These are phyloP conservation scores for Andrena cerasifolii DNA, from an alignment of 1,140 invertebrate species.

Conservation along the genomic window DNA sequence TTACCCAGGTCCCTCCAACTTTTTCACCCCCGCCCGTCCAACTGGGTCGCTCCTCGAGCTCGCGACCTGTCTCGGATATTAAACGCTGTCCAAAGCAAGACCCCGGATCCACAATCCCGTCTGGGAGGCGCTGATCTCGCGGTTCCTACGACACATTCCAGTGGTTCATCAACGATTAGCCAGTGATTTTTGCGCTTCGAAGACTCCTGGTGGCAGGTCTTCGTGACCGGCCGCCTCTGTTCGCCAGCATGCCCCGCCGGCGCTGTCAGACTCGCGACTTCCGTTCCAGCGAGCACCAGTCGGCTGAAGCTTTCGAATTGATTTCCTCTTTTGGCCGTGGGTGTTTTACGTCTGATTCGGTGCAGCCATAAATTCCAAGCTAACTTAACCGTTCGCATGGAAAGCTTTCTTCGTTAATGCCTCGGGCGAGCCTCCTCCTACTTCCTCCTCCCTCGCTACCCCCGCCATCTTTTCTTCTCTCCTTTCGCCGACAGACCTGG, in stretches of 20 bases:
- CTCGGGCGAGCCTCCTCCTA: constrained; percentile 32
- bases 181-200: not conserved
- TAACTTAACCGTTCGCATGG: constrained; percentile 61
- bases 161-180: not conserved
- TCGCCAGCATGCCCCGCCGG: constrained; percentile 10
- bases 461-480: not conserved
- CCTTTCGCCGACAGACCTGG: not conserved
- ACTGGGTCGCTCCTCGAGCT: not conserved
- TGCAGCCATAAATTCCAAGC: constrained; percentile 57
- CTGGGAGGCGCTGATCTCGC: not conserved
- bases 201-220: too few relatives aligned
- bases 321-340: constrained; percentile 62
- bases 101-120: not conserved
- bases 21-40: not conserved
- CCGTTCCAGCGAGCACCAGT: constrained; percentile 49
- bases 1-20: constrained; percentile 29
- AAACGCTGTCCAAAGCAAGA: not conserved
- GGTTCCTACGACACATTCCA: not conserved
- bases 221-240: constrained; percentile 6
- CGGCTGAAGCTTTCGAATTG: constrained; percentile 53
- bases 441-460: not conserved
- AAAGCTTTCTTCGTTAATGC: constrained; percentile 69
- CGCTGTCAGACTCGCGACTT: constrained; percentile 57
- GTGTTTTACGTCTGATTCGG: constrained; percentile 64
- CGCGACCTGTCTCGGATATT: constrained; percentile 2